A percentile compares a stretch with the other conserved stretches of the same genome.
These are phyloP conservation scores for Rissa tridactyla DNA, from an alignment of 2,113 vertebrate species.

Conservation along the genomic window DNA sequence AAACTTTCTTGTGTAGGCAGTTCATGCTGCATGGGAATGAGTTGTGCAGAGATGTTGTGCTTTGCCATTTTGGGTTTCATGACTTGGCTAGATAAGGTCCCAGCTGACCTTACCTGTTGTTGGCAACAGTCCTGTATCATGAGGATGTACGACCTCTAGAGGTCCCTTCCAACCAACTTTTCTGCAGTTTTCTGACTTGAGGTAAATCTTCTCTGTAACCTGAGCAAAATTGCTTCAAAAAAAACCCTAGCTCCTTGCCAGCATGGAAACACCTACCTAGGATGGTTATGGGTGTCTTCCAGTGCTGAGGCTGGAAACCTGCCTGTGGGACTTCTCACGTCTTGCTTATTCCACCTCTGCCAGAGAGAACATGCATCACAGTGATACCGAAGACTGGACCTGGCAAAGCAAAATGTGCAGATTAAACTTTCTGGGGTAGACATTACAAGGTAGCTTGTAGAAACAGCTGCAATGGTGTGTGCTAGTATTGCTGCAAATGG, in stretches of 20 bases:
- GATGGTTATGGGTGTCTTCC: background rate
- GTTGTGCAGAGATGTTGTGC: background rate
- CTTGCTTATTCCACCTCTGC: background rate
- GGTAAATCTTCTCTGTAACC: background rate
- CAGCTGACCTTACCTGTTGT: background rate
- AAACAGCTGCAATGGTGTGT: background rate
- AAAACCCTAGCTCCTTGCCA: background rate
- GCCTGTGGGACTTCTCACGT: background rate
- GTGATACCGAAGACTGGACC: background rate
- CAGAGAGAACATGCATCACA: background rate
- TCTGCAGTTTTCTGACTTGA: background rate
- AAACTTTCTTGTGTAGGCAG: background rate
- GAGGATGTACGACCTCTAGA: background rate
- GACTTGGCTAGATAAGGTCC: background rate
- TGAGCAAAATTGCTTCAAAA: background rate
- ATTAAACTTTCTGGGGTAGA: background rate
- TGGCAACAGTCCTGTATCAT: background rate
- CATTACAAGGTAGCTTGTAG: rapidly evolving
- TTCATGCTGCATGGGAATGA: background rate
- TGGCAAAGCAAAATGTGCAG: background rate
- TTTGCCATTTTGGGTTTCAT: background rate
- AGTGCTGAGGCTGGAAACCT: background rate
- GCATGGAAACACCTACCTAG: background rate
- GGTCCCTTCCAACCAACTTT: background rate
- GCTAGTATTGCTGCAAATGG: background rate